phyloP scores from a whole-genome alignment of 1,140 invertebrate genomes.

The Hypothenemus hampei region DNA sequence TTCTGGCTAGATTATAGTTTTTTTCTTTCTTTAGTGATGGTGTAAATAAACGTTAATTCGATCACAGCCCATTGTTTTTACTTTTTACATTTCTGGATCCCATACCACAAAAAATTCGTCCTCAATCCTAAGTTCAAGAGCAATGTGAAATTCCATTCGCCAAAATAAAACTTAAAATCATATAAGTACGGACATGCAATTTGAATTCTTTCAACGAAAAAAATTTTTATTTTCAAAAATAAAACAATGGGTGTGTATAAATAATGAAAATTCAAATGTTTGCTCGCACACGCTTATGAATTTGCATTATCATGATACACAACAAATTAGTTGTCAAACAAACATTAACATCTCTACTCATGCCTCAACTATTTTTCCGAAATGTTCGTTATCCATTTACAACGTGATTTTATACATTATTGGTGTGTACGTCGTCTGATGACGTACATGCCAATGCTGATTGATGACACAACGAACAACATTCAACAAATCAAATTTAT shows the following conservation, averaged over 20 bases:
- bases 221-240: slow-evolving; percentile 1
- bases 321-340: no score
- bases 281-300: no score
- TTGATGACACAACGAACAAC: no score
- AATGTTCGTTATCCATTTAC: no score
- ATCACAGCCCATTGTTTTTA: slow-evolving; percentile 24
- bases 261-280: slow-evolving; percentile 18
- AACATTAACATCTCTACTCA: no score
- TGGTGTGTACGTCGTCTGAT: no score
- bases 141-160: no score
- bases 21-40: slow-evolving; percentile 5
- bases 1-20: slow-evolving; percentile 6
- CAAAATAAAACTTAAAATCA: background rate
- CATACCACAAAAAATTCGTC: slow-evolving; percentile 21
- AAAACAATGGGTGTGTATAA: slow-evolving; percentile 36
- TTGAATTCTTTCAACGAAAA: background rate
- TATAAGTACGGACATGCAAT: background rate
- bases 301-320: no score
- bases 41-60: slow-evolving; percentile 24
- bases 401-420: no score
- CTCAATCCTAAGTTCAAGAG: background rate
- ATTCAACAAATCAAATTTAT: no score
- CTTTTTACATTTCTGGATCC: slow-evolving; percentile 12
- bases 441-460: no score
- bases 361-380: no score